Evolutionary conservation across 2,113 vertebrate species (phyloP), one percentile per base, ranked within the genome.

Genomic region (Hippoglossus stenolepis): DNA sequence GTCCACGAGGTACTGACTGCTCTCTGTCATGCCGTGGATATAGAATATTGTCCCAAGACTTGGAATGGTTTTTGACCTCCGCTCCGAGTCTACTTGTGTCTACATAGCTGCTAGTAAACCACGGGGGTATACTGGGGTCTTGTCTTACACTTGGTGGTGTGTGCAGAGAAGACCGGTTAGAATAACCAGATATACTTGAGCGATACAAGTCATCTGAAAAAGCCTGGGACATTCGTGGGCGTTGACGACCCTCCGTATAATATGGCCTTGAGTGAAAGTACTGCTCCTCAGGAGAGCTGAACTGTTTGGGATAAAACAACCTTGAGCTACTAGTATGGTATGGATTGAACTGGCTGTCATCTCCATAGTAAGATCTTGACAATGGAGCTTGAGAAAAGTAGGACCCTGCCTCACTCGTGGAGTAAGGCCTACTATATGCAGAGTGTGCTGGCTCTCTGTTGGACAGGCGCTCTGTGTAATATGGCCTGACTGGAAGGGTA

Each of bases 31-130:
- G 90, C 0, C 82, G 92, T 0, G 96, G 95, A 0, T 95, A 95
- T 24, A 98, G 93, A 87, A 99, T 98, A 85, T 98, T 98, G 87
- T 99, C 97, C 97, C 96, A 99, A 75, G 97, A 99, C 77, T 96
- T 97, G 24, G 97, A 99, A 74, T 97, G 96, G 87, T 95, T 96
- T 92, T 96, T 96, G 35, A 84, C 94, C 65, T 97, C 96, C 23
- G 94, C 88, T 61, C 93, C 95, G 6, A 97, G 91, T 63, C 94
- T 92, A 0, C 90, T 88, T 0, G 95, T 92, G 18, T 95, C 95
- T 0, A 90, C 77, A 10, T 93, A 93, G 0, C 92, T 95, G 82
- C 93, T 94, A 24, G 92, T 83, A 0, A 95, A 95, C 95, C 95
- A 96, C 0, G 95, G 95, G 7, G 95, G 94, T 62, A 95, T 73